A percentile compares a stretch with the other conserved stretches of the same genome.
phyloP scores from a whole-genome alignment of 2,113 vertebrate species.

The Pteropus alecto region DNA sequence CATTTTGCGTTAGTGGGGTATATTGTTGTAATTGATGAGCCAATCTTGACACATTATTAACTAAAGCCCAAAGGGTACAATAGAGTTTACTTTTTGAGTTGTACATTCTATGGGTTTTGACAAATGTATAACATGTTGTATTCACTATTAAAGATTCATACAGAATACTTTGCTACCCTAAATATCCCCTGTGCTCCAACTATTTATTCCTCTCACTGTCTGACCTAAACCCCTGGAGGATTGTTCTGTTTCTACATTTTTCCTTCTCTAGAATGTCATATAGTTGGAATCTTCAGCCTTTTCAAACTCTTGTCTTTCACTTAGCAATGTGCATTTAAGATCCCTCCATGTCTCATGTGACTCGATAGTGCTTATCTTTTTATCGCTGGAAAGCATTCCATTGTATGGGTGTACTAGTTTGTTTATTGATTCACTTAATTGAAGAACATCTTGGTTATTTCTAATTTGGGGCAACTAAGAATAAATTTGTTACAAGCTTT shows the following conservation, averaged over 20 bases:
- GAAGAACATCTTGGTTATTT: background rate
- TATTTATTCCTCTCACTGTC: background rate
- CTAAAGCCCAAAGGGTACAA: background rate
- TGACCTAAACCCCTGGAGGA: background rate
- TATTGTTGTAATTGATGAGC: background rate
- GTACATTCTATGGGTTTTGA: background rate
- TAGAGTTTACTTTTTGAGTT: background rate
- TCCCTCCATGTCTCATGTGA: background rate
- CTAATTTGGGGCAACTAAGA: background rate
- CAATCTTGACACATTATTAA: background rate
- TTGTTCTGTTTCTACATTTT: background rate
- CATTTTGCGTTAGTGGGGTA: background rate
- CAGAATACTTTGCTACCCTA: background rate
- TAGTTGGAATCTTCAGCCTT: background rate
- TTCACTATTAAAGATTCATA: background rate
- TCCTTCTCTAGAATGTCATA: background rate
- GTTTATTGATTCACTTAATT: background rate
- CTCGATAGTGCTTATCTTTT: background rate
- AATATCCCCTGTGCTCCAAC: background rate
- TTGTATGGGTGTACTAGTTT: background rate
- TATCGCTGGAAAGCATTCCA: background rate
- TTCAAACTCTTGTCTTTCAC: background rate
- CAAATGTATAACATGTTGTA: background rate
- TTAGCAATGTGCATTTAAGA: background rate
- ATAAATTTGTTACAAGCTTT: background rate